Conservation (phyloP, 2,113 vertebrate genomes). For the Anguilla japonica region DNA sequence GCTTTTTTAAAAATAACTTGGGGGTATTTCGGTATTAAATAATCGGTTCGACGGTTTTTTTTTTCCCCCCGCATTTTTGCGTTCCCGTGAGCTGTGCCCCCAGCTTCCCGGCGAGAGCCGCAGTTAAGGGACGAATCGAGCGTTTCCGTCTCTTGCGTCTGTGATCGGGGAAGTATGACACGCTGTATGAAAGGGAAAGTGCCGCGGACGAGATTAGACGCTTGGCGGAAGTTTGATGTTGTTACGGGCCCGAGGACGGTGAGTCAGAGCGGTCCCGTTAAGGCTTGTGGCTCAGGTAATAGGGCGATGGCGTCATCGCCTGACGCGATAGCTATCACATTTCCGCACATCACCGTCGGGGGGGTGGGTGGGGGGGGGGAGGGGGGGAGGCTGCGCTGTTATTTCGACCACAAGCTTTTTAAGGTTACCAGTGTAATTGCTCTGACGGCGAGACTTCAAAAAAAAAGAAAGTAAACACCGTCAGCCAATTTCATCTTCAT, state of each 20-base stretch:
- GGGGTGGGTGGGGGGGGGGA: too few relatives aligned
- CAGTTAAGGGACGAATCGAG: not conserved
- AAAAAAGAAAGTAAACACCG: too few relatives aligned
- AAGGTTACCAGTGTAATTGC: not conserved
- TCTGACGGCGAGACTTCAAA: not conserved
- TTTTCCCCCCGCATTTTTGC: too few relatives aligned
- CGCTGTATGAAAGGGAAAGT: not conserved
- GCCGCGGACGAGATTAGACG: not conserved
- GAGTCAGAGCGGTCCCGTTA: not conserved
- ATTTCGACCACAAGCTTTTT: not conserved
- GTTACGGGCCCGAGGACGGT: not conserved
- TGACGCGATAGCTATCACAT: not conserved
- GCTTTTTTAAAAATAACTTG: not conserved
- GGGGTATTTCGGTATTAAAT: not conserved
- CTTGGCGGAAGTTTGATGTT: not conserved
- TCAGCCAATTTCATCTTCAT: too few relatives aligned
- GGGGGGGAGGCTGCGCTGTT: not conserved
- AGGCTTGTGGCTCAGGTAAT: not conserved
- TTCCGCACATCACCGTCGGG: not conserved
- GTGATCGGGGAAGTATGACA: not conserved
- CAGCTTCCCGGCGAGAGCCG: not conserved
- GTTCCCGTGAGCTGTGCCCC: not conserved
- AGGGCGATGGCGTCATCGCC: not conserved
- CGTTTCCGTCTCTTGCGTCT: not conserved
- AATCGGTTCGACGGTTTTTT: not conserved